Base-by-base conservation (phyloP, 2,888 invertebrate genomes). In the Dynastes tityus region DNA sequence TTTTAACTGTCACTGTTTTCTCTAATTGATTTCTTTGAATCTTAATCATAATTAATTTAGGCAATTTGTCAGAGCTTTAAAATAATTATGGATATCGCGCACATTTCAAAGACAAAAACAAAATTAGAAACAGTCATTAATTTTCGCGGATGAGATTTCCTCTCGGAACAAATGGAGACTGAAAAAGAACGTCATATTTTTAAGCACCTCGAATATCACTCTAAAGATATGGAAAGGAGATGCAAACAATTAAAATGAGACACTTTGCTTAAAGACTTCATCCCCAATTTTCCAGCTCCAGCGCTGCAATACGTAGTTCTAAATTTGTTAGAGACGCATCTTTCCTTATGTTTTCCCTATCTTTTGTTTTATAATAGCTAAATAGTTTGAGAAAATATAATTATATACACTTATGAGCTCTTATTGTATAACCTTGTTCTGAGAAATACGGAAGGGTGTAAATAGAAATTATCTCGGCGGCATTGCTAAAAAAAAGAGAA, bases 1-100 rank as follows among this genome's bases (percentile, higher is more conserved):
- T 82, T 83, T 83, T 82, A 82, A 73, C 79, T 80, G 81, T 82
- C 80, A 79, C 77, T 77, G 79, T 80, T 80, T 82, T 81, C 81
- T 79, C 80, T 82, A 82, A 82, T 80, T 82, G 82, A 82, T 83
- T 83, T 81, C 82, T 82, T 80, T 80, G 82, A 79, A 78, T 79
- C 79, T 78, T 83, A 83, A 83, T 83, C 82, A 82, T 83, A 83
- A 83, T 83, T 83, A 83, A 83, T 83, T 82, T 81, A 79, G 80
- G 81, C 80, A 81, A 83, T 83, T 83, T 83, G 81, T 83, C 82
- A 80, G 40, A 45, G 73, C 37, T 45, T 73, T 80, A 78, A 80
- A 80, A 82, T 81, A 82, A 82, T 82, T 82, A 81, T 78, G 80
- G 80, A 81, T 81, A 78, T 79, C 80, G 75, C 80, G 79, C 76